A percentile compares a stretch with the other conserved stretches of the same genome.
Evolutionary conservation across 2,888 invertebrate species (phyloP).

Genomic region (Sesia apiformis): DNA sequence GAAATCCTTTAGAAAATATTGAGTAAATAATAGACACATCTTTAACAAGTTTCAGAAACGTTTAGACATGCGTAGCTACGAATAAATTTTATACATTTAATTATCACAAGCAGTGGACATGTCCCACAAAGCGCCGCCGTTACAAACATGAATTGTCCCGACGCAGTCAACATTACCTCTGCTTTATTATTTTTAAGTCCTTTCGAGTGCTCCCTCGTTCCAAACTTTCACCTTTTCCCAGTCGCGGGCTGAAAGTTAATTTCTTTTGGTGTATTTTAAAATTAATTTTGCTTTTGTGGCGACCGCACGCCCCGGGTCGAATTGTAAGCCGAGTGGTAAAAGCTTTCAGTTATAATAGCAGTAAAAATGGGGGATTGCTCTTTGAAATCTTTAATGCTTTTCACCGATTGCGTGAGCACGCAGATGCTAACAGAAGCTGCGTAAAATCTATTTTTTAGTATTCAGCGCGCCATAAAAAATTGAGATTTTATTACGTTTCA

Average conservation of each 20-base stretch:
- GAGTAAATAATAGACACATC: no score
- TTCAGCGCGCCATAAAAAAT: no score
- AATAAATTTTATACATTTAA: not conserved
- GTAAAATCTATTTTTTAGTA: no score
- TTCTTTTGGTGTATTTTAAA: slow-evolving; percentile 73
- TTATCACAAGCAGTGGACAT: not conserved
- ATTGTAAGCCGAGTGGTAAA: slow-evolving; percentile 55
- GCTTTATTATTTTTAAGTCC: slow-evolving; percentile 69
- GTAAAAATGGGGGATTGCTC: slow-evolving; percentile 37
- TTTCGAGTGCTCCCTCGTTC: slow-evolving; percentile 53
- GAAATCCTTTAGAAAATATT: no score
- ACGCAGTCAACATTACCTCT: slow-evolving; percentile 25
- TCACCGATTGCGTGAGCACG: slow-evolving; percentile 22
- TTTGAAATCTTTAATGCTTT: slow-evolving; percentile 41
- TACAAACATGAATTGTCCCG: slow-evolving; percentile 30
- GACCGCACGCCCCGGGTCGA: slow-evolving; percentile 56
- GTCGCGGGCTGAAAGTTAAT: slow-evolving; percentile 61
- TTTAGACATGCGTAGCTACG: no score
- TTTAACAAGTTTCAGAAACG: no score
- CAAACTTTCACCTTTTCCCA: slow-evolving; percentile 57
- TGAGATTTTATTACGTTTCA: no score
- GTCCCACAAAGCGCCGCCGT: not conserved
- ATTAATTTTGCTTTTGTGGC: slow-evolving; percentile 70
- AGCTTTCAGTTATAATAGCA: slow-evolving; percentile 46
- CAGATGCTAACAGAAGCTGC: not conserved